Evolutionary conservation across 2,113 vertebrate genomes (phyloP).

Genomic region (Tapirus terrestris): DNA sequence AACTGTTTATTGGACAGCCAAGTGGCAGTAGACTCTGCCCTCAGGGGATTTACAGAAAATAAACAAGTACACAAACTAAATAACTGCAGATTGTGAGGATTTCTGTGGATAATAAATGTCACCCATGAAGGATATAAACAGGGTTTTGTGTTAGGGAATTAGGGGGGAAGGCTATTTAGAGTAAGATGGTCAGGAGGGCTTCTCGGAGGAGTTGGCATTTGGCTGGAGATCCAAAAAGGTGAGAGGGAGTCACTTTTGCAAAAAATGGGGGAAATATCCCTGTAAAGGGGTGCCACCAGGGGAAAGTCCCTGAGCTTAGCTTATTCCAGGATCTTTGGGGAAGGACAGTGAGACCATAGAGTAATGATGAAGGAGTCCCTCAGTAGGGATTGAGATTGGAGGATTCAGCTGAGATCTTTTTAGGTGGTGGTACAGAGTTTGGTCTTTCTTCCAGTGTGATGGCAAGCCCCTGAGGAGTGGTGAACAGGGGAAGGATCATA

Average conservation of each 20-base stretch:
- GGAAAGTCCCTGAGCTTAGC: not conserved
- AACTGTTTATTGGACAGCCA: not conserved
- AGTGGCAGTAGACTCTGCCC: not conserved
- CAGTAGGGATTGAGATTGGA: not conserved
- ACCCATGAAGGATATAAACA: not conserved
- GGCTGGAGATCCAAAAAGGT: not conserved
- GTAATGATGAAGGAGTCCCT: no score
- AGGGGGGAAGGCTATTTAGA: not conserved
- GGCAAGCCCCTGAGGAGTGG: not conserved
- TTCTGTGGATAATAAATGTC: not conserved
- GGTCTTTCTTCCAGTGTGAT: not conserved
- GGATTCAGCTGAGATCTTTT: not conserved
- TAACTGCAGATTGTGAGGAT: not conserved
- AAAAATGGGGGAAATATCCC: not conserved
- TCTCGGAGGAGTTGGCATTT: not conserved
- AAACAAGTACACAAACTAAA: not conserved
- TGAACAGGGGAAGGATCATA: no score
- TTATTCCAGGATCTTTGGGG: not conserved
- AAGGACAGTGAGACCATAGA: not conserved
- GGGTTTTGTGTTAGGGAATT: not conserved
- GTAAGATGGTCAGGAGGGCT: no score
- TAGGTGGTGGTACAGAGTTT: not conserved
- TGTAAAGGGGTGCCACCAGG: not conserved
- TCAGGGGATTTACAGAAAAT: not conserved
- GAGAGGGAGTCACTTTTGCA: not conserved